Evolutionary conservation across 2,888 invertebrate genomes (phyloP).

Genomic region (Amiota communis): DNA sequence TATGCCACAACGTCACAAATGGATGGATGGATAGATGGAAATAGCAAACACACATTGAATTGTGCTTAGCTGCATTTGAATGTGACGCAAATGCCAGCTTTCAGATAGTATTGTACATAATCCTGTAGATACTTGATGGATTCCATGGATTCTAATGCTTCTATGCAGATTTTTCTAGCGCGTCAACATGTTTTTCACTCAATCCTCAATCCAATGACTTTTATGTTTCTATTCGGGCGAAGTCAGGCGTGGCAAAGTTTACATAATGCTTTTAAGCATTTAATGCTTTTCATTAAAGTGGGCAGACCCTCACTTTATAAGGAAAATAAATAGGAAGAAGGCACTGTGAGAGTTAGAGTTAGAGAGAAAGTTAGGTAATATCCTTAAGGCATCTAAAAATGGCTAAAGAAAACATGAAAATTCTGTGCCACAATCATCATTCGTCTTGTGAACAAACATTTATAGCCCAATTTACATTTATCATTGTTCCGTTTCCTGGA

Average conservation of each 20-base stretch:
- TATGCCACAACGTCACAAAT: not conserved
- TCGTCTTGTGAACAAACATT: slow-evolving; percentile 4
- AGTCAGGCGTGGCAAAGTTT: not conserved
- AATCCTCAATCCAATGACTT: slow-evolving; percentile 1
- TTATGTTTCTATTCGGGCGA: not conserved
- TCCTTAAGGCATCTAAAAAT: no score
- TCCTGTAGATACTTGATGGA: not conserved
- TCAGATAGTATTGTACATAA: not conserved
- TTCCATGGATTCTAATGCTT: slow-evolving; percentile 24
- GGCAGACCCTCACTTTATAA: not conserved
- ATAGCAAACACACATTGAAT: slow-evolving; percentile 4
- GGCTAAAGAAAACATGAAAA: no score
- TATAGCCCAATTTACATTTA: slow-evolving; percentile 28
- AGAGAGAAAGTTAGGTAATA: no score
- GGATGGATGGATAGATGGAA: not conserved
- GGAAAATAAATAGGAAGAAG: not conserved
- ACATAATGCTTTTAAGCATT: not conserved
- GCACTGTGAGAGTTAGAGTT: not conserved
- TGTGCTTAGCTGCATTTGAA: not conserved
- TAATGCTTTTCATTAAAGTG: slow-evolving; percentile 10
- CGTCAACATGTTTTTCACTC: slow-evolving; percentile 21
- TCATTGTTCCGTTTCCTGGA: not conserved
- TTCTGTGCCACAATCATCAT: not conserved
- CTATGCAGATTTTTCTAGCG: slow-evolving; percentile 17
- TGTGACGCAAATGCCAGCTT: not conserved